These are phyloP conservation scores for Drepana arcuata DNA, from an alignment of 1,140 invertebrate genomes.

Conservation along the genomic window DNA sequence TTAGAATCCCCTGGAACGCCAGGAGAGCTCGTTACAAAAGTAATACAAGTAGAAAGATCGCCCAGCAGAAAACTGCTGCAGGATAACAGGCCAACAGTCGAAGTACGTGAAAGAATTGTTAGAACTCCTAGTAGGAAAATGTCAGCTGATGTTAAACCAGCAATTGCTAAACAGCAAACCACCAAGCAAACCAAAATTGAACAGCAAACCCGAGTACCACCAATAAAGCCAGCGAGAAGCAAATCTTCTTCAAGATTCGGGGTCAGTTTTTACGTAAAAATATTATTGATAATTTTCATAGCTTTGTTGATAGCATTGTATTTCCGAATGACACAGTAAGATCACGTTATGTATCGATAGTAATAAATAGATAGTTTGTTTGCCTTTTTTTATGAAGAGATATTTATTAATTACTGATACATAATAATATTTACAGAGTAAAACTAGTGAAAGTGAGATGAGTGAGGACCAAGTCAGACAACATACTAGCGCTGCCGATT, in stretches of 20 bases:
- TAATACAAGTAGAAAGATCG: slow-evolving; percentile 57
- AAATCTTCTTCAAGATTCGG: slow-evolving; percentile 66
- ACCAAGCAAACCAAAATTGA: slow-evolving; percentile 30
- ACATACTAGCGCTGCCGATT: slow-evolving; percentile 34
- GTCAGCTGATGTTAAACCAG: slow-evolving; percentile 34
- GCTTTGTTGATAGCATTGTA: slow-evolving; percentile 55
- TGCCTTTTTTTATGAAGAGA: slow-evolving; percentile 17
- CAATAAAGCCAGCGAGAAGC: slow-evolving; percentile 66
- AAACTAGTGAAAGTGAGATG: slow-evolving; percentile 73
- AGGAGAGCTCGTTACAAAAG: slow-evolving; percentile 53
- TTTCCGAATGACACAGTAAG: slow-evolving; percentile 15
- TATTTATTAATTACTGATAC: slow-evolving; percentile 43
- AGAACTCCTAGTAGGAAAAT: slow-evolving; percentile 58
- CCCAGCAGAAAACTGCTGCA: slow-evolving; percentile 50
- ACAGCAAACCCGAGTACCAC: slow-evolving; percentile 47
- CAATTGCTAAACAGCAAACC: slow-evolving; percentile 29
- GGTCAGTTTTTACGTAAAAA: slow-evolving; percentile 63
- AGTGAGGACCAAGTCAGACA: slow-evolving; percentile 62
- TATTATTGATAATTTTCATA: slow-evolving; percentile 47
- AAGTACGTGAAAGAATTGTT: slow-evolving; percentile 57
- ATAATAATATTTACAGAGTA: slow-evolving; percentile 66
- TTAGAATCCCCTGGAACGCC: slow-evolving; percentile 21
- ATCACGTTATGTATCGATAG: slow-evolving; percentile 2
- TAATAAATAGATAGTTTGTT: slow-evolving; percentile 3
- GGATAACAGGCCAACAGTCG: slow-evolving; percentile 53